Conservation (phyloP, 2,113 vertebrate species). For the Rynchops niger region DNA sequence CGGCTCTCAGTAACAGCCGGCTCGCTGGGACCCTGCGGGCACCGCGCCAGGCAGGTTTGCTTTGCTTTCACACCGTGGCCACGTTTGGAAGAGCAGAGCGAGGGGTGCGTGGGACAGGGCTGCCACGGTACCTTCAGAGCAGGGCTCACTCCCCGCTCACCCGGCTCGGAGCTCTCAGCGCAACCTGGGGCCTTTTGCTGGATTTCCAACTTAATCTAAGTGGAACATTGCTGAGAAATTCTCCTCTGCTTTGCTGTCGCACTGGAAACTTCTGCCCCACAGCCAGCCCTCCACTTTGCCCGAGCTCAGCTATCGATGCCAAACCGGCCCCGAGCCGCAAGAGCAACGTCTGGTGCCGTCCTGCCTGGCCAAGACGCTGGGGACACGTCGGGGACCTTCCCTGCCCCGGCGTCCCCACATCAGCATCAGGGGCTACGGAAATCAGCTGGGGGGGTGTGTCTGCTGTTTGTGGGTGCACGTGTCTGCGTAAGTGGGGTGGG, state of each 20-base stretch:
- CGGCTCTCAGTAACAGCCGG: rapidly evolving
- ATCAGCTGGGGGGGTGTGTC: background rate
- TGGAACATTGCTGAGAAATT: background rate
- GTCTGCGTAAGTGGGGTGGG: rapidly evolving
- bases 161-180: background rate
- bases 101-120: background rate
- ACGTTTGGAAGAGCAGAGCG: background rate
- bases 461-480: rapidly evolving
- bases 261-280: background rate
- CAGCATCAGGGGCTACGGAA: background rate
- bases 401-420: too few species aligned
- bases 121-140: background rate
- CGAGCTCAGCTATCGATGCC: background rate
- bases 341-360: background rate
- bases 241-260: background rate
- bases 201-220: background rate
- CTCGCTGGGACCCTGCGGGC: rapidly evolving
- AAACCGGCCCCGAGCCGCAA: background rate
- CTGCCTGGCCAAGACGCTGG: background rate
- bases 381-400: rapidly evolving
- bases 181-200: background rate
- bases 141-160: background rate
- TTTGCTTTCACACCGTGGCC: background rate
- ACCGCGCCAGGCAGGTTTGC: background rate
- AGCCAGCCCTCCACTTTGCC: background rate